A percentile compares a stretch with the other conserved stretches of the same genome.
These are phyloP conservation scores for Ennomos erosarius DNA, from an alignment of 2,888 invertebrate genomes.

Conservation along the genomic window DNA sequence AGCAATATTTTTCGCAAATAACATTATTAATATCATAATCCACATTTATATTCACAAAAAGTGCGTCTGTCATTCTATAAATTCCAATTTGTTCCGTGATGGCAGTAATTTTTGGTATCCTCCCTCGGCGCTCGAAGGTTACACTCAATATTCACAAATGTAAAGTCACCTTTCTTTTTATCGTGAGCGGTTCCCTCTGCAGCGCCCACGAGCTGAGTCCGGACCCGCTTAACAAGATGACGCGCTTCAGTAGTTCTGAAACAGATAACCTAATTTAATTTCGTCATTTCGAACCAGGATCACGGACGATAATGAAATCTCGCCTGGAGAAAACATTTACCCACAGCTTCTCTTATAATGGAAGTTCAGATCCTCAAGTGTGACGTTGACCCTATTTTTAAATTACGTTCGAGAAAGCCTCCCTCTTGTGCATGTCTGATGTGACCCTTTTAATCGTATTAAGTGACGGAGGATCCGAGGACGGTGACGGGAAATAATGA, in stretches of 20 bases:
- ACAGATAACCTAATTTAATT: slow-evolving; percentile 79
- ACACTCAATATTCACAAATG: slow-evolving; percentile 44
- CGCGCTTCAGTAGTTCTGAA: slow-evolving; percentile 94
- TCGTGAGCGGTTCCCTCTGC: slow-evolving; percentile 92
- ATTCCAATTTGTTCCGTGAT: slow-evolving; percentile 23
- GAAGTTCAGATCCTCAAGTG: slow-evolving; percentile 46
- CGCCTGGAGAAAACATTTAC: slow-evolving; percentile 56
- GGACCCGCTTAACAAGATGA: slow-evolving; percentile 95
- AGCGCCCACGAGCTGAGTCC: slow-evolving; percentile 97
- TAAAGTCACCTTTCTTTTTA: slow-evolving; percentile 87
- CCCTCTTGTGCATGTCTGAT: slow-evolving; percentile 59
- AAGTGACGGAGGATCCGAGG: slow-evolving; percentile 63
- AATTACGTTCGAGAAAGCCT: slow-evolving; percentile 53
- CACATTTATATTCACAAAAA: slow-evolving; percentile 17
- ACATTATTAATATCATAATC: slow-evolving; percentile 16
- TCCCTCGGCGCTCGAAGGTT: slow-evolving; percentile 23
- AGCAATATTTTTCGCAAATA: slow-evolving; percentile 11
- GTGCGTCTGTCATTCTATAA: slow-evolving; percentile 16
- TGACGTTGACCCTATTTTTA: slow-evolving; percentile 55
- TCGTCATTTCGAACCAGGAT: slow-evolving; percentile 65
- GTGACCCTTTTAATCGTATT: slow-evolving; percentile 72
- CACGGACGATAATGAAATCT: slow-evolving; percentile 62
- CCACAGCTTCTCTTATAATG: slow-evolving; percentile 36
- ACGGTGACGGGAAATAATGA: slow-evolving; percentile 70
- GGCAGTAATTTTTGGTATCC: slow-evolving; percentile 18